Evolutionary conservation across 2,888 invertebrate genomes (phyloP), one percentile per base, ranked within the genome.

Genomic region (Pomacea canaliculata): DNA sequence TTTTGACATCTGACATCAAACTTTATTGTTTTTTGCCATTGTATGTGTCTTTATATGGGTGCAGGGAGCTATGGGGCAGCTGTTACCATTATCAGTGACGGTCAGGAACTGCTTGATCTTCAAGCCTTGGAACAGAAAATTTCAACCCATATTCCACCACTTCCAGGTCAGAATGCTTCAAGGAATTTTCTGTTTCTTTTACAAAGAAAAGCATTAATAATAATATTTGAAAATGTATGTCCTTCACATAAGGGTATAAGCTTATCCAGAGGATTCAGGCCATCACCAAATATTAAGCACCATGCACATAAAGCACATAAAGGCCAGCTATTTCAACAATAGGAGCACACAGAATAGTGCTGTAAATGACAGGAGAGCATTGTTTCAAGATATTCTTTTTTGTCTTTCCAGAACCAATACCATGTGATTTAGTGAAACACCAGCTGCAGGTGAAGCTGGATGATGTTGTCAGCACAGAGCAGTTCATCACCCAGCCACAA

Each of bases 31-130:
- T 23, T 37, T 37, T 37, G 37, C 37, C 37, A 37, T 37, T 37
- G 3, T 37, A 37, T 37, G 16, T 13, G 51, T 13, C 51, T 13
- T 56, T 56, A 7, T 56, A 16, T 63, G 19, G 65, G 77, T 80
- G 5, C 82, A 91, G 91, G 91, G 0, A 94, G 95, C 1, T 93
- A 94, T 89, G 97, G 97, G 73, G 93, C 94, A 76, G 94, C 96
- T 49, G 93, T 97, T 19, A 94, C 94, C 71, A 93, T 97, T 77
- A 91, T 95, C 13, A 92, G 94, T 83, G 92, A 93, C 71, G 94
- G 94, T 10, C 92, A 93, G 74, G 96, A 97, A 76, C 78, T 84
- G 74, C 78, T 82, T 27, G 79, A 85, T 23, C 79, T 91, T 70
- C 80, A 84, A 66, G 72, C 78, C 9, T 82, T 90, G 65, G 88